These are phyloP conservation scores for Osmoderma eremita DNA, from an alignment of 2,888 invertebrate species.

Conservation along the genomic window DNA sequence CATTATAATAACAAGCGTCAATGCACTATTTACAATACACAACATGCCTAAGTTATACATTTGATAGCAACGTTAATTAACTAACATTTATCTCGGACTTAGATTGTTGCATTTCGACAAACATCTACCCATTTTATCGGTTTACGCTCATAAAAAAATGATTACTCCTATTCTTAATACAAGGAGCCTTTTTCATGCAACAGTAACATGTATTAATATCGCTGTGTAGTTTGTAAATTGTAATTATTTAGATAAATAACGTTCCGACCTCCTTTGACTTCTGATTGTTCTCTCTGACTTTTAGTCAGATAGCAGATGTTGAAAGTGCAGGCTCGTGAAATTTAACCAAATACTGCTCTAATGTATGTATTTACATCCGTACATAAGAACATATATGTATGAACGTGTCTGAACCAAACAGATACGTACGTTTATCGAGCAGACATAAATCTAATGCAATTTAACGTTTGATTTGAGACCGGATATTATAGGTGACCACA, in stretches of 20 bases:
- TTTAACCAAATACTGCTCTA: constrained; percentile 20
- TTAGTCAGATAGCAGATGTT: constrained; percentile 41
- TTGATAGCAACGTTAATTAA: background rate
- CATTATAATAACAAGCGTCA: no score
- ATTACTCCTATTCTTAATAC: constrained; percentile 35
- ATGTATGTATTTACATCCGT: constrained; percentile 14
- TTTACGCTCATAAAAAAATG: constrained; percentile 15
- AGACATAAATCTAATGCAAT: constrained; percentile 52
- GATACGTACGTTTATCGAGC: constrained; percentile 9
- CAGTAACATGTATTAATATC: constrained; percentile 22
- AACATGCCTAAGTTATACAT: no score
- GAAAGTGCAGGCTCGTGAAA: constrained; percentile 39
- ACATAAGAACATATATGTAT: constrained; percentile 2
- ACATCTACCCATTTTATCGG: constrained; percentile 26
- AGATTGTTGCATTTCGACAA: constrained; percentile 29
- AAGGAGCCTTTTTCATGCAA: constrained; percentile 39
- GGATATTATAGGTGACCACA: constrained; percentile 58
- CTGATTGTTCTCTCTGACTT: constrained; percentile 42
- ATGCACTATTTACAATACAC: no score
- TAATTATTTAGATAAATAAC: constrained; percentile 42
- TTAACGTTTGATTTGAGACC: constrained; percentile 56
- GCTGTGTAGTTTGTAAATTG: constrained; percentile 39
- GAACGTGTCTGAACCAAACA: background rate
- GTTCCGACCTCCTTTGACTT: constrained; percentile 36
- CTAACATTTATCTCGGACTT: constrained; percentile 8